phyloP scores from a whole-genome alignment of 2,113 vertebrate species.

The Machaerirhynchus nigripectus region DNA sequence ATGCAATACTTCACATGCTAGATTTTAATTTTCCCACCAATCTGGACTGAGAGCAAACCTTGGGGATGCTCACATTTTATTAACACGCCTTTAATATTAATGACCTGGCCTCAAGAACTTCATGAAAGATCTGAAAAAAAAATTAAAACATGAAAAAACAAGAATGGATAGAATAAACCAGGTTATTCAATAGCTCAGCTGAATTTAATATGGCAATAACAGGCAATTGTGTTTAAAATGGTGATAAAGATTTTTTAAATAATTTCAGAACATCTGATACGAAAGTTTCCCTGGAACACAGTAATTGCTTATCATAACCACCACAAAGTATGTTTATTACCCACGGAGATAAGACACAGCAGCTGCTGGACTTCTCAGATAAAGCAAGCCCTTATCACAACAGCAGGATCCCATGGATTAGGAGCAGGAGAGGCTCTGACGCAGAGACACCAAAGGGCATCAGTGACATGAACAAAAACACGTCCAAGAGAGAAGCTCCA shows the following conservation, averaged over 20 bases:
- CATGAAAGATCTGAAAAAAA: neutral
- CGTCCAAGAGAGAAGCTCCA: neutral
- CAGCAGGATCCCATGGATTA: neutral
- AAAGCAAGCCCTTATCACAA: neutral
- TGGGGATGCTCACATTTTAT: neutral
- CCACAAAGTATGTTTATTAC: neutral
- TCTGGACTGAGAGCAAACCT: neutral
- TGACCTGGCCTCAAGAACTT: neutral
- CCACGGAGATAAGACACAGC: neutral
- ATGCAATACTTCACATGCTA: neutral
- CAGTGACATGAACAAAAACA: neutral
- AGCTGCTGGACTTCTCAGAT: conserved; percentile 25
- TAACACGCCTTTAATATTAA: neutral
- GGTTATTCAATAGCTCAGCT: neutral
- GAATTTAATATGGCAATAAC: neutral
- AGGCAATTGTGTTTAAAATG: neutral
- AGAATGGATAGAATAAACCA: neutral
- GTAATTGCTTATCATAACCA: neutral
- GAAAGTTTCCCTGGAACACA: neutral
- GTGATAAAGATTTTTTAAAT: neutral
- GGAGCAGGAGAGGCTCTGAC: neutral
- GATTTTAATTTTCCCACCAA: neutral
- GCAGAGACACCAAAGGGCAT: neutral
- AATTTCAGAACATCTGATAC: neutral
- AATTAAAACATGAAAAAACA: neutral